Base-by-base conservation (phyloP, 1,140 invertebrate species). In the Antheraea pernyi region DNA sequence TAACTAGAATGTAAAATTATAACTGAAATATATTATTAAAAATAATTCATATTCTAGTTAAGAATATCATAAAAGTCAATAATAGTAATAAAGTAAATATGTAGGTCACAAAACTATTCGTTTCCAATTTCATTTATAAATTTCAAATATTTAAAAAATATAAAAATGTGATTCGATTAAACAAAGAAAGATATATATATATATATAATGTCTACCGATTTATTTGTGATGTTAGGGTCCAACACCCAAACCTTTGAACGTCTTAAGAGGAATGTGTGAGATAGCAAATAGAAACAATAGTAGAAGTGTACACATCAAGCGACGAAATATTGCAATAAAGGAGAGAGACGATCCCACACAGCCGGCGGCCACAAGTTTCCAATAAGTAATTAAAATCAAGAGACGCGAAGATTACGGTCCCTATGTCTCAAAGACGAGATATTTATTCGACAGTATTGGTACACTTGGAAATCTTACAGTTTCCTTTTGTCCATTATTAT, bases 371-470 rank as follows among this genome's bases (percentile, higher is more conserved):
- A 84, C 89, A 91, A 91, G 84, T 91, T 89, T 91, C 89, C 88
- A 91, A 91, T 91, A 90, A 91, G 89, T 91, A 91, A 91, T 91
- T 91, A 91, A 91, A 91, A 91, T 86, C 88, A 80, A 74, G 74
- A 89, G 84, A 88, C 79, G 78, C 65, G 64, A 82, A 88, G 85
- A 91, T 91, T 91, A 91, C 87, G 19, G 70, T 75, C 70, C 64
- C 70, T 70, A 67, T 78, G 79, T 79, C 76, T 81, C 67, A 67
- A 67, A 67, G 65, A 22, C 76, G 79, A 78, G 80, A 78, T 89
- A 84, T 91, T 91, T 91, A 81, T 83, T 81, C 78, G 36, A 16
- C 65, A 58, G 11, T 48, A 39, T 37, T 46, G 39, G 77, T 78
- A 73, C 86, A 85, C 83, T 81, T 81, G 76, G n/a, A 13, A 81